phyloP scores from a whole-genome alignment of 2,888 invertebrate species.

The Agrochola macilenta region DNA sequence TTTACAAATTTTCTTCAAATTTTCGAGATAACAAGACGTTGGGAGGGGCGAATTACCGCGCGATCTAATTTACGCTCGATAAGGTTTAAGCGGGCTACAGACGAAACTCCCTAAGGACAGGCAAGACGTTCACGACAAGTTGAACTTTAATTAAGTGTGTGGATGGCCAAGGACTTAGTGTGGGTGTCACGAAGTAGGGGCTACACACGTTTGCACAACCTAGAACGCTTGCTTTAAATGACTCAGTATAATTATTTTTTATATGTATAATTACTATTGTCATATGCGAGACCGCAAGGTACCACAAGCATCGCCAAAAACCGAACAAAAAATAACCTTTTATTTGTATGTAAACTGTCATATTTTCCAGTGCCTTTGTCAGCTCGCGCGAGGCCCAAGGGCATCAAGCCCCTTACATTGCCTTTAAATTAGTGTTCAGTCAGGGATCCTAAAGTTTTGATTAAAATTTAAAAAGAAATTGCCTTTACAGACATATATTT shows the following conservation, averaged over 20 bases:
- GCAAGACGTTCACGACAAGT: constrained; percentile 3
- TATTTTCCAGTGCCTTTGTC: constrained; percentile 3
- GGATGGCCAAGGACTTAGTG: constrained; percentile 3
- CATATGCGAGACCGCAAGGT: not conserved
- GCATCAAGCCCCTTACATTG: constrained; percentile 3
- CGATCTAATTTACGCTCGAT: constrained; percentile 54
- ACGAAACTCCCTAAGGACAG: constrained; percentile 9
- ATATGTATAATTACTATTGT: not conserved
- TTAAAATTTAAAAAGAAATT: constrained; percentile 17
- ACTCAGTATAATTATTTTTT: not conserved
- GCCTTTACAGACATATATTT: not conserved
- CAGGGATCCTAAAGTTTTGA: constrained; percentile 18
- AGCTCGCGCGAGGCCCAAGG: constrained; percentile 8
- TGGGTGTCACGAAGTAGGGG: not conserved
- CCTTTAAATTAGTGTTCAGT: constrained; percentile 30
- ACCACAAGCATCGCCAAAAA: not conserved
- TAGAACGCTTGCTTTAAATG: not conserved
- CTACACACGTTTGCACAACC: not conserved
- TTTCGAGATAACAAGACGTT: constrained; percentile 40
- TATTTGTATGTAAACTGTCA: constrained; percentile 2
- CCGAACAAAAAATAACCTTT: constrained; percentile 11
- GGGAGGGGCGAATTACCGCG: constrained; percentile 37
- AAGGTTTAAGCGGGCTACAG: constrained; percentile 26
- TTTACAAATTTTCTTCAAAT: constrained; percentile 43
- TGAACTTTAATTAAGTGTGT: constrained; percentile 28